A percentile compares a stretch with the other conserved stretches of the same genome.
phyloP scores from a whole-genome alignment of 1,140 invertebrate genomes.

The Limonius californicus region DNA sequence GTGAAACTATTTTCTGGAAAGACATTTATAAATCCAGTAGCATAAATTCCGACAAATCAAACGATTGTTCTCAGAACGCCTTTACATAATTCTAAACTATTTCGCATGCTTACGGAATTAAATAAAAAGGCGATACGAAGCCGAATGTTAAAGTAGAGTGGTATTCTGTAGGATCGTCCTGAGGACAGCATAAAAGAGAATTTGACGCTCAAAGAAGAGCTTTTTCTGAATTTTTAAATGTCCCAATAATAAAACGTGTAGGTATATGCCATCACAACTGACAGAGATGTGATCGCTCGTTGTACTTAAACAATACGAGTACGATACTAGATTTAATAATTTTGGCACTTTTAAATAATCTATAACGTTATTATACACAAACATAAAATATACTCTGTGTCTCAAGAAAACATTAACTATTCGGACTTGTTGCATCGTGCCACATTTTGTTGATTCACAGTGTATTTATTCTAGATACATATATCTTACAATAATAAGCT shows the following conservation, averaged over 20 bases:
- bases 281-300: background rate
- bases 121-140: too few relatives aligned
- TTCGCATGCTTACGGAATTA: too few relatives aligned
- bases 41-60: background rate
- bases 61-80: too few relatives aligned
- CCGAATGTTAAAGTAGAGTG: background rate
- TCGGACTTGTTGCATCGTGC: background rate
- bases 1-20: constrained; percentile 4
- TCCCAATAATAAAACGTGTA: background rate
- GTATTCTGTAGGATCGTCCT: background rate
- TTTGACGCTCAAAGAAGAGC: background rate
- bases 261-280: background rate
- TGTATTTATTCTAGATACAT: constrained; percentile 3
- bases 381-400: constrained; percentile 1
- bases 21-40: constrained; percentile 2
- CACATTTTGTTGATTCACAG: background rate
- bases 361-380: constrained; percentile 5
- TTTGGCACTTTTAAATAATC: constrained; percentile 13
- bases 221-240: constrained; percentile 5
- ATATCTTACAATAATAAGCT: constrained; percentile 3
- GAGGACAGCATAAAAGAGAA: background rate
- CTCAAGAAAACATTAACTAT: constrained; percentile 2
- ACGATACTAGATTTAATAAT: background rate
- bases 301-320: background rate
- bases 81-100: too few relatives aligned